phyloP scores from a whole-genome alignment of 2,888 invertebrate species.

The Drosophila histrio region DNA sequence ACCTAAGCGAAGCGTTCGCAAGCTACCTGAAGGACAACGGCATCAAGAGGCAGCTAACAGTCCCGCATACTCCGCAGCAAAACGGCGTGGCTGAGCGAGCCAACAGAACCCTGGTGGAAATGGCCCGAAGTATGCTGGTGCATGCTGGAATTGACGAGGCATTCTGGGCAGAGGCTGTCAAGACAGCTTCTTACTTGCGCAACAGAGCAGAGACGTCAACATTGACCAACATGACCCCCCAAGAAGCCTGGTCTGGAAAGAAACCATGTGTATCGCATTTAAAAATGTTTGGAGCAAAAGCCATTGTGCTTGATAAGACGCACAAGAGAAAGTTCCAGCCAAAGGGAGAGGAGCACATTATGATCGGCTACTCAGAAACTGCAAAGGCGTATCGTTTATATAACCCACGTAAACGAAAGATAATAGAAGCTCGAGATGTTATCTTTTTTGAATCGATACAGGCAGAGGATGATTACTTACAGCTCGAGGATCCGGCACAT shows the following conservation, averaged over 20 bases:
- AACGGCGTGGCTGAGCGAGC: too few species aligned
- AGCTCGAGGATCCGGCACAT: background rate
- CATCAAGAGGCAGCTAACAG: too few species aligned
- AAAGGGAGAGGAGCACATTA: constrained; percentile 5
- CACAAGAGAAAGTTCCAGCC: constrained; percentile 2
- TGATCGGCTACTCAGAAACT: constrained; percentile 30
- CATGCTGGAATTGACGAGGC: constrained; percentile 10
- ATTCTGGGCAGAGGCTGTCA: constrained; percentile 38
- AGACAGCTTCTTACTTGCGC: constrained; percentile 33
- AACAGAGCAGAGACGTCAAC: constrained; percentile 19
- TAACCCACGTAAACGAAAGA: constrained; percentile 4
- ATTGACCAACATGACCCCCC: background rate
- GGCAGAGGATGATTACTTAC: background rate
- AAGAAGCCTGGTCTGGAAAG: constrained; percentile 15
- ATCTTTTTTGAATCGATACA: background rate
- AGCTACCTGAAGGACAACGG: too few species aligned
- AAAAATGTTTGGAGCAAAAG: background rate
- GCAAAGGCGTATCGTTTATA: constrained; percentile 36
- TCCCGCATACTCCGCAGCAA: too few species aligned
- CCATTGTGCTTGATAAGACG: constrained; percentile 4
- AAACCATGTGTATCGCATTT: background rate
- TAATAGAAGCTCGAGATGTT: background rate
- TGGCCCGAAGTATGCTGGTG: constrained; percentile 24
- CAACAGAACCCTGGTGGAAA: constrained; percentile 24
- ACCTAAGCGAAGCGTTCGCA: too few species aligned